phyloP scores from a whole-genome alignment of 2,113 vertebrate species.

The Chionis minor region DNA sequence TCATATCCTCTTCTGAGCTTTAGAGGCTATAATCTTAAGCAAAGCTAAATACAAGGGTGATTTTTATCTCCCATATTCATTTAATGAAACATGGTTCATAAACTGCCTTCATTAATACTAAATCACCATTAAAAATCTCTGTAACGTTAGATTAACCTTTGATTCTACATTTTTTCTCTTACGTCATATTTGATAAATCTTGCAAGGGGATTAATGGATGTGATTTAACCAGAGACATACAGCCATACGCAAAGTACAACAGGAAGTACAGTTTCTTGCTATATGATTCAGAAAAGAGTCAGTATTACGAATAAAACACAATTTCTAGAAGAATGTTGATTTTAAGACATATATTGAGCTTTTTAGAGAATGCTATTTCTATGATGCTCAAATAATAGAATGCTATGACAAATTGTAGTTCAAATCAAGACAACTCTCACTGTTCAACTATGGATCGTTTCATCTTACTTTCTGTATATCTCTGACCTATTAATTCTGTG shows the following conservation, averaged over 20 bases:
- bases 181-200: not conserved
- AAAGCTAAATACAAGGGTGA: not conserved
- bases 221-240: not conserved
- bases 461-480: not conserved
- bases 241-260: not conserved
- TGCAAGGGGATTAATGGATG: not conserved
- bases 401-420: not conserved
- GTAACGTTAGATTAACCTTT: constrained; percentile 38
- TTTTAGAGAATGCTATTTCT: not conserved
- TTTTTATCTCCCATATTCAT: constrained; percentile 14
- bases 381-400: not conserved
- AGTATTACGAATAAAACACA: not conserved
- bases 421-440: not conserved
- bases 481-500: not conserved
- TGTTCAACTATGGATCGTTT: not conserved
- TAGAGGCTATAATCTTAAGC: not conserved
- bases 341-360: not conserved
- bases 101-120: constrained; percentile 3
- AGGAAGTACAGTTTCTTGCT: not conserved
- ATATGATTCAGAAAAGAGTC: not conserved
- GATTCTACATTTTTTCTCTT: constrained; percentile 21
- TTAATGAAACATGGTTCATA: constrained; percentile 41
- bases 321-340: not conserved
- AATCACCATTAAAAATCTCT: not conserved
- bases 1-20: not conserved